phyloP scores from a whole-genome alignment of 2,888 invertebrate genomes.

The Lycaena phlaeas region DNA sequence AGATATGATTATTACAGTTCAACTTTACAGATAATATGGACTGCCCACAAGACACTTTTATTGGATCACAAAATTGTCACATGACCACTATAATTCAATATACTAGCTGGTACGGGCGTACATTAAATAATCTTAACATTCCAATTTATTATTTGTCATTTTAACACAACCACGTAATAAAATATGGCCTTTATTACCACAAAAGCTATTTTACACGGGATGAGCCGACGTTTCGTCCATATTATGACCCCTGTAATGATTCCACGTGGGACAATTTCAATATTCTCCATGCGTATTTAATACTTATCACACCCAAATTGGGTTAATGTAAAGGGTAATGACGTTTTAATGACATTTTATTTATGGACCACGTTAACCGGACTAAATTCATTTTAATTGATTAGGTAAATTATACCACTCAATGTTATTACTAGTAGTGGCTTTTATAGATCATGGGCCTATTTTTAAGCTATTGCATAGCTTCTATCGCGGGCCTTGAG shows the following conservation, averaged over 20 bases:
- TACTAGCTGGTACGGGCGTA: neutral
- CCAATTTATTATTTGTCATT: constrained; percentile 7
- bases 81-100: too few species aligned
- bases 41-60: too few species aligned
- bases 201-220: neutral
- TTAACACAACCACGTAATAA: constrained; percentile 6
- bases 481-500: too few species aligned
- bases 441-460: too few species aligned
- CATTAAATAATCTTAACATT: constrained; percentile 1
- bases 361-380: neutral
- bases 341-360: constrained; percentile 6
- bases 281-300: constrained; percentile 8
- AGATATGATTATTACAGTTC: too few species aligned
- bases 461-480: too few species aligned
- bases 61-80: too few species aligned
- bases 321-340: constrained; percentile 3
- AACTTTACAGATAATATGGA: too few species aligned
- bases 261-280: constrained; percentile 12
- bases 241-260: constrained; percentile 14
- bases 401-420: constrained; percentile 2
- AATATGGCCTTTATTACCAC: constrained; percentile 1
- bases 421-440: neutral
- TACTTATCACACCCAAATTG: constrained; percentile 3
- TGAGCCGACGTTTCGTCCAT: constrained; percentile 6
- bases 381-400: constrained; percentile 4